Percentiles rank a stretch among this genome's conserved stretches.
Evolutionary conservation across 2,113 vertebrate genomes (phyloP).

Genomic region (Chitala chitala): DNA sequence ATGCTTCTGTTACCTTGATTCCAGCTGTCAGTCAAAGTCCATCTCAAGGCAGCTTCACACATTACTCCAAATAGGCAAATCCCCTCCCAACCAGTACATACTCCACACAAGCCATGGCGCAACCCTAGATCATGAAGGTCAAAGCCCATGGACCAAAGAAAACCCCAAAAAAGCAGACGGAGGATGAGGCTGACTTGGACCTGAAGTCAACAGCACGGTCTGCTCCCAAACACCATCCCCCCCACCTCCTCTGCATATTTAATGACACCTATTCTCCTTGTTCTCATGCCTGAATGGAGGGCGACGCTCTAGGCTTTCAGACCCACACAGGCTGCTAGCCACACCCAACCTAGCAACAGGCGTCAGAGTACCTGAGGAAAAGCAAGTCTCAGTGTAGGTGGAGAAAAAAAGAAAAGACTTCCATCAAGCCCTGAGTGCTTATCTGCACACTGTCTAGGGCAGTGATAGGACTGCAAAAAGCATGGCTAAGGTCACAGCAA

Average conservation of each 20-base stretch:
- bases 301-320: slow-evolving; percentile 46
- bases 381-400: not conserved
- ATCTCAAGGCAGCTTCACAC: slow-evolving; percentile 35
- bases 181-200: not conserved
- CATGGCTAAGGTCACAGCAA: no score
- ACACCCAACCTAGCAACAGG: slow-evolving; percentile 15
- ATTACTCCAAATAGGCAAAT: slow-evolving; percentile 54
- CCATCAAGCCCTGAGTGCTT: no score
- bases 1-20: slow-evolving; percentile 36
- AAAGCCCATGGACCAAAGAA: not conserved
- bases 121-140: not conserved
- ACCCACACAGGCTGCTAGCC: slow-evolving; percentile 35
- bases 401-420: no score
- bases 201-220: no score
- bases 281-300: slow-evolving; percentile 53
- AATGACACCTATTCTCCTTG: slow-evolving; percentile 75
- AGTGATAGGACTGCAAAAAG: no score
- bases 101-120: slow-evolving; percentile 7
- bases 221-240: slow-evolving; percentile 21
- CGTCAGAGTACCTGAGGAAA: not conserved
- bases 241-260: slow-evolving; percentile 75
- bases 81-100: slow-evolving; percentile 36
- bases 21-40: slow-evolving; percentile 32
- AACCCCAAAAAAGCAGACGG: not conserved
- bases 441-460: no score